Evolutionary conservation across 2,113 vertebrate species (phyloP), one percentile per base, ranked within the genome.

Genomic region (Pseudorasbora parva): DNA sequence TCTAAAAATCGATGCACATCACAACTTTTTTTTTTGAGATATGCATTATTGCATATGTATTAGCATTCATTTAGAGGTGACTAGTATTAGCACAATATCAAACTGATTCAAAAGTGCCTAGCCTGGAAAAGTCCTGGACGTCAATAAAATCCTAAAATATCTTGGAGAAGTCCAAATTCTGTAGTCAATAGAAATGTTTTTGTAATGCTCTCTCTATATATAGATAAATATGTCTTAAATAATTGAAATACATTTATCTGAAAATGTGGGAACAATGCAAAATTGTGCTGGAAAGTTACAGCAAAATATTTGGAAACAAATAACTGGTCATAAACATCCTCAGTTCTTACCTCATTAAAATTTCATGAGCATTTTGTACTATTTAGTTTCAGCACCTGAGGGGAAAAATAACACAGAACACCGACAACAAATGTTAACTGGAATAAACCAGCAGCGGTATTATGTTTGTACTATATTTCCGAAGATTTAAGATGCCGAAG

Each of bases 321-420:
- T 19, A 76, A 54, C 8, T 19, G 19, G 51, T 54, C 49, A 75
- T 75, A 75, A 77, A 57, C 10, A 3, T 33, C 27, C 30, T 77
- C 30, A 4, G 10, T 11, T 11, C 10, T 77, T 76, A 3, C 73
- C 30, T 15, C 27, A 57, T 77, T 41, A 41, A 77, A 57, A 41
- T 23, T 59, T 59, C 54, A 77, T 77, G 1, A 12, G 19, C 51
- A 43, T 59, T 57, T 56, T 77, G 30, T 41, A n/a, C 21, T 1
- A 37, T 77, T 77, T 77, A 23, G 21, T 57, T 77, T 57, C 30
- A 77, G 74, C 54, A 15, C 54, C 54, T 59, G 33, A 59, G 51
- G 54, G 54, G 51, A n/a, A 23, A 76, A 57, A 23, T 30, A 2
- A 23, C 59, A 3, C 41, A 15, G 17, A 75, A 33, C 73, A 75